phyloP scores from a whole-genome alignment of 2,797 vertebrate genomes.

The Ciconia nigra region DNA sequence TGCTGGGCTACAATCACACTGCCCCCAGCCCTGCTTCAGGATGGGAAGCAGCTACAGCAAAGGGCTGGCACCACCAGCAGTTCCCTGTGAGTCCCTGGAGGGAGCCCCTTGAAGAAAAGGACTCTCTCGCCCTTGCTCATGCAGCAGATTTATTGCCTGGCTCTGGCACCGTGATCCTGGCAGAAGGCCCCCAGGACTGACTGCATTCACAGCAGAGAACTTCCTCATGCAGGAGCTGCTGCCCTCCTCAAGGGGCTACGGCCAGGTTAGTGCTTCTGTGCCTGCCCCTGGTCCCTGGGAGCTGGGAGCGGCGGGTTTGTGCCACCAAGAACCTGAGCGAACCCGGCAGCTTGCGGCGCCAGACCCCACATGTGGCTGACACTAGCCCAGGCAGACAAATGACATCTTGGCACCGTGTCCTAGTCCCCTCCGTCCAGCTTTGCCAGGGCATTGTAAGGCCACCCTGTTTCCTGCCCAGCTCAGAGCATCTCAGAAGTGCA shows the following conservation, averaged over 20 bases:
- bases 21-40: not conserved
- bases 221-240: not conserved
- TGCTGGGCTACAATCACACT: not conserved
- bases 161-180: not conserved
- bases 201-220: not conserved
- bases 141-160: not conserved
- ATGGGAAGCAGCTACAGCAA: not conserved
- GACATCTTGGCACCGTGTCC: not conserved
- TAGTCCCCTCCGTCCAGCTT: not conserved
- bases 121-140: not conserved
- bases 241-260: not conserved
- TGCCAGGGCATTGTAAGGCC: not conserved
- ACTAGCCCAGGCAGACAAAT: not conserved
- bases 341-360: accelerated
- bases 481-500: not conserved
- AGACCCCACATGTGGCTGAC: not conserved
- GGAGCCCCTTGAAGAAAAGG: not conserved
- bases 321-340: not conserved
- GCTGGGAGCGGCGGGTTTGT: not conserved
- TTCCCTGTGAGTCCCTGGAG: not conserved
- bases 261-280: not conserved
- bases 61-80: constrained; percentile 23
- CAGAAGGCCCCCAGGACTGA: not conserved
- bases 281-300: not conserved
- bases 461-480: not conserved